Evolutionary conservation across 2,113 vertebrate genomes (phyloP), one percentile per base, ranked within the genome.

Genomic region (Urocolius indicus): DNA sequence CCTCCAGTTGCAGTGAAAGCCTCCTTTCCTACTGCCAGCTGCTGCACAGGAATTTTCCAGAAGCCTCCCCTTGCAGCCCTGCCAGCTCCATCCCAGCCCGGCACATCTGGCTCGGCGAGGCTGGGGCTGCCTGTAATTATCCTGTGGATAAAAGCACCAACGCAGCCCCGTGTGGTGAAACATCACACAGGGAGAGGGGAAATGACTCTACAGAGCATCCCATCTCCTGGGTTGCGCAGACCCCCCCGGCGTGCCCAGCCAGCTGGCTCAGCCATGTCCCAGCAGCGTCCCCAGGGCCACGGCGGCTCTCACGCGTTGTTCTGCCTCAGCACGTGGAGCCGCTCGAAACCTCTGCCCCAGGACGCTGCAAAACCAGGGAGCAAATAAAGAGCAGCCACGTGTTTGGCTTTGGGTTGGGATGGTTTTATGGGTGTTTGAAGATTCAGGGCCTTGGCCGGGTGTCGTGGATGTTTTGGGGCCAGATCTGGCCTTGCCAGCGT

Each of bases 241-340:
- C 8, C 32, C 21, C 52, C 4, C 5, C 43, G 1, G 7, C 26
- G 72, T 63, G 32, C 49, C 34, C 34, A 55, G 2, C 22, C 34
- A 36, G 6, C 36, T 34, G 32, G 15, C 45, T 63, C 43, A n/a
- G 62, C 48, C 0, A 0, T 2, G 20, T 74, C n/a, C 41, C 27
- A 20, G 38, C 1, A 0, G 52, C 0, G 0, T 21, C 23, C 12
- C 52, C 38, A 61, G 49, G 66, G 24, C 45, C 1, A 3, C 2
- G 2, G 74, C 2, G 3, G 48, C 45, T 16, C 1, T 38, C 1
- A 0, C 57, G 59, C 20, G 30, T 76, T 76, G 49, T 45, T 30
- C 82, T 58, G 30, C 54, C 8, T 30, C 54, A n/a, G 5, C 29
- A 13, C 0, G 0, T 0, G 2, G 30, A 61, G 45, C 48, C 3